phyloP scores from a whole-genome alignment of 2,113 vertebrate species.

The Solea solea region DNA sequence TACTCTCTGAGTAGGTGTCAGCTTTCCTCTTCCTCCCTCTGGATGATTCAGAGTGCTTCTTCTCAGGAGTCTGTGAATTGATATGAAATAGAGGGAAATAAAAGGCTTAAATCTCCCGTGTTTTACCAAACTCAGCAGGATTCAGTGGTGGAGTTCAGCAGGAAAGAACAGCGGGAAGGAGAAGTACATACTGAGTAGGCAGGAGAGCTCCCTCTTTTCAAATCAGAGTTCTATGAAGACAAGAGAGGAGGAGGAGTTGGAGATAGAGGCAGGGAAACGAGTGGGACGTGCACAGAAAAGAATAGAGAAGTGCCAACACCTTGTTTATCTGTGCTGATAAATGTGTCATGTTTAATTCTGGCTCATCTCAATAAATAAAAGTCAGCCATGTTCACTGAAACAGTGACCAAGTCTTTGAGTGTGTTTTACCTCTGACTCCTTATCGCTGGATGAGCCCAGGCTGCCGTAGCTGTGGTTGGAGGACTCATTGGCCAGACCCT shows the following conservation, averaged over 20 bases:
- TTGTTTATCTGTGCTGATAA: not conserved
- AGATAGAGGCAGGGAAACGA: conserved; percentile 49
- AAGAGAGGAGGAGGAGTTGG: conserved; percentile 46
- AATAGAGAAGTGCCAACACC: not conserved
- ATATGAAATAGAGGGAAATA: conserved; percentile 40
- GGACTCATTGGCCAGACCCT: conserved; percentile 98
- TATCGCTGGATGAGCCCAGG: conserved; percentile 97
- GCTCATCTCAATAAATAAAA: not conserved
- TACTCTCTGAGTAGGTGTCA: conserved; percentile 96
- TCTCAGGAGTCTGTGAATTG: conserved; percentile 92
- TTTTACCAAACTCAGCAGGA: conserved; percentile 51
- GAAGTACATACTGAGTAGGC: conserved; percentile 82
- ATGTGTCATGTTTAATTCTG: not conserved
- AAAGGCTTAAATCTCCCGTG: conserved; percentile 31
- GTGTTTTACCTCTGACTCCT: conserved; percentile 94
- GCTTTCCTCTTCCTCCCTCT: conserved; percentile 98
- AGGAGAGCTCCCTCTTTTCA: conserved; percentile 83
- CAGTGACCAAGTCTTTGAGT: not conserved
- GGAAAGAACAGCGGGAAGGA: conserved; percentile 54
- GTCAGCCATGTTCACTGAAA: not conserved
- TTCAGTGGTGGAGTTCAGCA: conserved; percentile 35
- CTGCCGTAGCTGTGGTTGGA: conserved; percentile 99
- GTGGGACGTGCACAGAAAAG: conserved; percentile 32
- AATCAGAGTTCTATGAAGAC: conserved; percentile 79
- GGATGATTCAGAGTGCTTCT: conserved; percentile 95